Evolutionary conservation across 2,113 vertebrate species (phyloP), one percentile per base, ranked within the genome.

Genomic region (Todiramphus chloris): DNA sequence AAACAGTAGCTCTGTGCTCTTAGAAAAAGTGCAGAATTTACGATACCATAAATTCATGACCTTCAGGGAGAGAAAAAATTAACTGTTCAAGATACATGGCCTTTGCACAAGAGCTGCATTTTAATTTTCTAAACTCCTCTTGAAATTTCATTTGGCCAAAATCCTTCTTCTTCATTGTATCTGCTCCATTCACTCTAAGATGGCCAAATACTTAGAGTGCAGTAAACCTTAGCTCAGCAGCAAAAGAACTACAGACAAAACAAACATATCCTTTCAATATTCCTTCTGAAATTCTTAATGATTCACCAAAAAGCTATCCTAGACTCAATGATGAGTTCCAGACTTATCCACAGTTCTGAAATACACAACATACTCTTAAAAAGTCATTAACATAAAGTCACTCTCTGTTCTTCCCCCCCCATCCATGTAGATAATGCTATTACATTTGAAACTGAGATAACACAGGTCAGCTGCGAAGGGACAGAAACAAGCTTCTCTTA

Each of bases 71-170:
- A 84, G 27, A 48, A 90, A 90, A 51, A n/a, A 3, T 2, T 17
- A 62, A 53, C 24, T 81, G 30, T 19, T 48, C 28, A 56, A 72
- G 24, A 37, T 21, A 35, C 1, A 20, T 0, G 3, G 50, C 9
- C 28, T 70, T 83, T 30, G 44, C 33, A 39, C 2, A 9, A 48
- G 37, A 17, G 16, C 17, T 69, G 51, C 0, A 0, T 44, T 77
- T 80, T 27, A 27, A 50, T 62, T 72, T 87, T n/a, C 50, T 50
- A 3, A 69, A 73, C 88, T 66, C 44, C 60, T 60, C 21, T 37
- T 39, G 27, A 62, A 41, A 35, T 89, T 81, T 55, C 27, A 64
- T 67, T 83, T 60, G 39, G 39, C 44, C 56, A 64, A 77, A 91
- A 63, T 8, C 8, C 7, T 69, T 19, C 44, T 75, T 3, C 62